phyloP scores from a whole-genome alignment of 2,888 invertebrate species.

The Drosophila kambysellisi region DNA sequence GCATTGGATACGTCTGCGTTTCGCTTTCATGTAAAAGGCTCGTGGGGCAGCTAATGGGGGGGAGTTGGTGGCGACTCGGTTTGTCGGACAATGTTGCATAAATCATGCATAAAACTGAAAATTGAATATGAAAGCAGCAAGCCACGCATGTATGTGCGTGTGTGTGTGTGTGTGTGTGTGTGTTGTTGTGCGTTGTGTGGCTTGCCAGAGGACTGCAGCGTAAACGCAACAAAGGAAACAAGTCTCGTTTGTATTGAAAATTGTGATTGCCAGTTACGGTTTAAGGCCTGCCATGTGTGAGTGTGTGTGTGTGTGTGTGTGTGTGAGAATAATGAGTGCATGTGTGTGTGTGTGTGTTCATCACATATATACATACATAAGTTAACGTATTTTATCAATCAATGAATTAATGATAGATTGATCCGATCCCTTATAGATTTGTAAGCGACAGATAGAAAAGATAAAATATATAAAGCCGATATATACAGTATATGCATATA shows the following conservation, averaged over 20 bases:
- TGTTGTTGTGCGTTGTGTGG: constrained; percentile 4
- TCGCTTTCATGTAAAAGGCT: constrained; percentile 49
- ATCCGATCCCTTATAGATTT: neutral
- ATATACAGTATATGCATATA: rapidly evolving
- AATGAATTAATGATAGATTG: neutral
- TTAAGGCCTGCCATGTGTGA: constrained; percentile 30
- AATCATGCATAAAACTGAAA: constrained; percentile 70
- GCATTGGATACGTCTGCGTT: constrained; percentile 61
- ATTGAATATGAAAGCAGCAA: constrained; percentile 85
- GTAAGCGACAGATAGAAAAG: neutral
- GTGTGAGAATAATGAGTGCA: neutral
- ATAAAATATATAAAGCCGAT: no score
- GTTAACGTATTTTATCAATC: neutral
- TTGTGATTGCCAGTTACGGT: constrained; percentile 56
- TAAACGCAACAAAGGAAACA: constrained; percentile 61
- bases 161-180: constrained; percentile 87
- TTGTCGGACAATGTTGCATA: constrained; percentile 66
- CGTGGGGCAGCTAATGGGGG: neutral
- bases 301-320: neutral
- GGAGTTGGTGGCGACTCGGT: constrained; percentile 46
- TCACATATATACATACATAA: neutral
- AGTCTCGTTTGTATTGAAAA: constrained; percentile 63
- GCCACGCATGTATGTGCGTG: constrained; percentile 19
- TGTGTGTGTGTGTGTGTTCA: neutral
- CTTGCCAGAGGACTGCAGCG: constrained; percentile 34